Percentiles rank a stretch among this genome's conserved stretches.
phyloP scores from a whole-genome alignment of 2,113 vertebrate genomes.

The Brachyhypopomus occidentalis region DNA sequence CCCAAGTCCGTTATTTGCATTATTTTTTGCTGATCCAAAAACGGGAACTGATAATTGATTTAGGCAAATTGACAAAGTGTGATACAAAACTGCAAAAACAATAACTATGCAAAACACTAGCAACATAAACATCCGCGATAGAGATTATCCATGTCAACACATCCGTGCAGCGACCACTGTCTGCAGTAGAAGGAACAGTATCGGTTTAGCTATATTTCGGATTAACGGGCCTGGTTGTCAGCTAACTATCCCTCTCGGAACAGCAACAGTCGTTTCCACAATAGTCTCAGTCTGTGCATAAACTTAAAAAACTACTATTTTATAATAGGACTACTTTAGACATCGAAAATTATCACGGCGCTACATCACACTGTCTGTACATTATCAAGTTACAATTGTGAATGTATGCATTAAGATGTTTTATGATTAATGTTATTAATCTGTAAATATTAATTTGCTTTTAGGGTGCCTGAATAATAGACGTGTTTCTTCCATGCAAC shows the following conservation, averaged over 20 bases:
- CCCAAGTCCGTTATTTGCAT: constrained; percentile 58
- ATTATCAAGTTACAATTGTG: no score
- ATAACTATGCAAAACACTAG: constrained; percentile 58
- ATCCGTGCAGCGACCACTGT: constrained; percentile 68
- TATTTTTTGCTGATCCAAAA: constrained; percentile 52
- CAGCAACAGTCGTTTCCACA: not conserved
- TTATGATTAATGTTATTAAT: no score
- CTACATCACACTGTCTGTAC: no score
- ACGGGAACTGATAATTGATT: constrained; percentile 14
- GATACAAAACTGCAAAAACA: constrained; percentile 47
- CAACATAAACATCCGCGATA: constrained; percentile 52
- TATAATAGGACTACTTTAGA: no score
- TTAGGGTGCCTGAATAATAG: no score
- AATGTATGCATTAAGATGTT: no score
- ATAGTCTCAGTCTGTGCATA: not conserved
- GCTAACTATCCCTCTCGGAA: no score
- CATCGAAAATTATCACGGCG: no score
- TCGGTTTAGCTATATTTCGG: constrained; percentile 40
- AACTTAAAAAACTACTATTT: not conserved
- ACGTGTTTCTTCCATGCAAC: no score
- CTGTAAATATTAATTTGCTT: no score
- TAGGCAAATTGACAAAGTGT: constrained; percentile 6
- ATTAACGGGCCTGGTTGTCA: constrained; percentile 22
- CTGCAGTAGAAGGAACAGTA: constrained; percentile 65
- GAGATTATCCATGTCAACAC: constrained; percentile 75